Evolutionary conservation across 2,888 invertebrate genomes (phyloP).

Genomic region (Myathropa florea): DNA sequence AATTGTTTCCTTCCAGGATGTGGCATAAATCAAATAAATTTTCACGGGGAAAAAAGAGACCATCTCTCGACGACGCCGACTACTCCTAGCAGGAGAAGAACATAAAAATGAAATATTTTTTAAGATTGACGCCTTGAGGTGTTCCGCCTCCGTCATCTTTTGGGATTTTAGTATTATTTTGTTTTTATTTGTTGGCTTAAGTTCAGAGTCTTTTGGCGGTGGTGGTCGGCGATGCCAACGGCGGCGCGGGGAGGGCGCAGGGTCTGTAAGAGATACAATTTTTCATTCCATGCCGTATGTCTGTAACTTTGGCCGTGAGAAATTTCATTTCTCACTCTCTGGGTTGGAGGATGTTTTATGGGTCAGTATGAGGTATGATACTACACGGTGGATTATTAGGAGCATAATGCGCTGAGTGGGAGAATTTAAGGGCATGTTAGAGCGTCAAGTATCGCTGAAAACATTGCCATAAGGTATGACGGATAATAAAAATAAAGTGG

Average conservation of each 20-base stretch:
- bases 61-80: not conserved
- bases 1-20: constrained; percentile 58
- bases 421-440: not conserved
- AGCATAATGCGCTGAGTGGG: not conserved
- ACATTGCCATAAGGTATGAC: not conserved
- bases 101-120: constrained; percentile 66
- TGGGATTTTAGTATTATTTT: constrained; percentile 51
- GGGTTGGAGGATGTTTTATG: not conserved
- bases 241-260: not conserved
- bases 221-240: no score
- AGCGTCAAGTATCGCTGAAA: not conserved
- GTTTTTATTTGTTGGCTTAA: constrained; percentile 49
- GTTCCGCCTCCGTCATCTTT: constrained; percentile 41
- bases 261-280: not conserved
- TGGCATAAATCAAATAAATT: constrained; percentile 68
- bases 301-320: not conserved
- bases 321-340: constrained; percentile 1
- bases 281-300: constrained; percentile 11
- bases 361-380: constrained; percentile 2
- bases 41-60: constrained; percentile 30
- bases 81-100: constrained; percentile 23
- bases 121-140: constrained; percentile 66
- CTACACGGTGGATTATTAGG: constrained; percentile 26
- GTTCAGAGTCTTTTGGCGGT: constrained; percentile 1
- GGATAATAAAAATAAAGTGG: not conserved